phyloP scores from a whole-genome alignment of 2,888 invertebrate species.

The Tridacna crocea region DNA sequence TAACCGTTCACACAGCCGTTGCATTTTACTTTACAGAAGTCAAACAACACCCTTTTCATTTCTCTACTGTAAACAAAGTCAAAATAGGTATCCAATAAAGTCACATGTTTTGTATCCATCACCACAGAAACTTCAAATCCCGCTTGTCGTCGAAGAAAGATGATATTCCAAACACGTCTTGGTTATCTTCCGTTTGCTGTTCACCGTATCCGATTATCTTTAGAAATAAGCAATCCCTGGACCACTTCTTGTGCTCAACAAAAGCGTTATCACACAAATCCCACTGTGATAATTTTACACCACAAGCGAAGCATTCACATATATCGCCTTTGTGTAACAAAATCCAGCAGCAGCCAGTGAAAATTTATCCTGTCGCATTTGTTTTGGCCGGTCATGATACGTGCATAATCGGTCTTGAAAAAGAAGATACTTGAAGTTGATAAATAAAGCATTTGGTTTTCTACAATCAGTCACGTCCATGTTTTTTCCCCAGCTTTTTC shows the following conservation, averaged over 20 bases:
- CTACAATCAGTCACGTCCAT: slow-evolving; percentile 1
- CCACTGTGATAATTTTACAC: slow-evolving; percentile 17
- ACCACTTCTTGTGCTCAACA: slow-evolving; percentile 23
- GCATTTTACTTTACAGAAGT: slow-evolving; percentile 38
- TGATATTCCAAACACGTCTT: neutral
- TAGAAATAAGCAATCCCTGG: slow-evolving; percentile 24
- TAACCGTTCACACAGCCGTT: slow-evolving; percentile 30
- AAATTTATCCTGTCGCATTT: slow-evolving; percentile 6
- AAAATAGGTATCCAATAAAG: slow-evolving; percentile 48
- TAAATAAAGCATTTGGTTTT: neutral
- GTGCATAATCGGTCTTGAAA: slow-evolving; percentile 5
- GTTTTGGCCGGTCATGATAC: slow-evolving; percentile 17
- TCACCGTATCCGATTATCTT: slow-evolving; percentile 26
- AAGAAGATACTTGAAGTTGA: neutral
- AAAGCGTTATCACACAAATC: neutral
- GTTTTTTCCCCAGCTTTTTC: neutral
- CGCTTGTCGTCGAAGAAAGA: neutral
- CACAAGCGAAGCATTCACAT: slow-evolving; percentile 25
- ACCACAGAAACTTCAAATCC: neutral
- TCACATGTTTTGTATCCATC: slow-evolving; percentile 40
- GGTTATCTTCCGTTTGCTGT: neutral
- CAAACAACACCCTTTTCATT: slow-evolving; percentile 28
- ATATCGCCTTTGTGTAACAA: slow-evolving; percentile 13
- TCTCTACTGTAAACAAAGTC: slow-evolving; percentile 51
- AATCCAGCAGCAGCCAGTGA: slow-evolving; percentile 5